phyloP scores from a whole-genome alignment of 2,113 vertebrate genomes.

The Apeltes quadracus region DNA sequence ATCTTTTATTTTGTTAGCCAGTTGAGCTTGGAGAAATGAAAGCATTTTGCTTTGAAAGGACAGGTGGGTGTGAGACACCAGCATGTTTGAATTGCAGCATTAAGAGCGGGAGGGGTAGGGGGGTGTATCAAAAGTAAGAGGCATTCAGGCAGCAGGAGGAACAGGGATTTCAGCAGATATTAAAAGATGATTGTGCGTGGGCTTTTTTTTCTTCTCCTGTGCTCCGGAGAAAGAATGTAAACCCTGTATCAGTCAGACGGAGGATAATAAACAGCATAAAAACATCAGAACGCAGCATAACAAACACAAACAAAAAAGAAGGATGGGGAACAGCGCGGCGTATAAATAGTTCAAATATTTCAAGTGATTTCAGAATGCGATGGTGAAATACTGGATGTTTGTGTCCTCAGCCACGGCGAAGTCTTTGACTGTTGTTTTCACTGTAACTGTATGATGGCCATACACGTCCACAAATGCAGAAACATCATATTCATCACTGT shows the following conservation, averaged over 20 bases:
- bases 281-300: conserved; percentile 69
- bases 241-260: conserved; percentile 75
- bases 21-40: conserved; percentile 56
- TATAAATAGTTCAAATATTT: conserved; percentile 82
- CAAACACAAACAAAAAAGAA: conserved; percentile 69
- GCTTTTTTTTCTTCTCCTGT: conserved; percentile 58
- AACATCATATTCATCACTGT: background rate
- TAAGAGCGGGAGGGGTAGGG: conserved; percentile 42
- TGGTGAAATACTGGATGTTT: conserved; percentile 77
- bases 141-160: conserved; percentile 65
- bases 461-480: background rate
- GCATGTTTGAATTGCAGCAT: conserved; percentile 63
- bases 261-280: conserved; percentile 72
- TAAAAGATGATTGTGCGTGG: conserved; percentile 82
- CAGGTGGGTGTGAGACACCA: conserved; percentile 75
- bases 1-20: conserved; percentile 61
- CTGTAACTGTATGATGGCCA: conserved; percentile 47
- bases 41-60: conserved; percentile 66
- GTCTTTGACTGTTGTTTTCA: conserved; percentile 34
- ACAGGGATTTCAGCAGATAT: conserved; percentile 78
- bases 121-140: conserved; percentile 62
- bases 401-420: conserved; percentile 64
- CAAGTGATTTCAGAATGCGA: conserved; percentile 72
- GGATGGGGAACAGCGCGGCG: conserved; percentile 33
- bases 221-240: conserved; percentile 74